Evolutionary conservation across 35 echinoderm and acorn worm genomes (phyloP).

Genomic region (Lytechinus pictus): DNA sequence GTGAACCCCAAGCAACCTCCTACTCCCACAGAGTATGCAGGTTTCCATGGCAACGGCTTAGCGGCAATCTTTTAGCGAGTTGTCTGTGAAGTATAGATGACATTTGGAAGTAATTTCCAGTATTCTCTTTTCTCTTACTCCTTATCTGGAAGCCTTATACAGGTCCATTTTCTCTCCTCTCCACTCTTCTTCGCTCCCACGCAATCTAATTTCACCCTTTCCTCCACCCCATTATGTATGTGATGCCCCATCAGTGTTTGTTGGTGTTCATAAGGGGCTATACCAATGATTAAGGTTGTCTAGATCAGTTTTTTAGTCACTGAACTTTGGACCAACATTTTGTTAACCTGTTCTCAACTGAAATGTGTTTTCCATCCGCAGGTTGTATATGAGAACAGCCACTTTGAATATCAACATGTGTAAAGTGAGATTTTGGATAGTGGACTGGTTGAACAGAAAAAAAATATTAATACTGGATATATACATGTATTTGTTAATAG

Average conservation of each 20-base stretch:
- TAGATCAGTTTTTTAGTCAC: neutral
- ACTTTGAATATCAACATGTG: too few relatives aligned
- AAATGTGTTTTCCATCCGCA: too few relatives aligned
- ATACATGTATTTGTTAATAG: too few relatives aligned
- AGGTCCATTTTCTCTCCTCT: constrained; percentile 13
- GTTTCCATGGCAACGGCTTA: constrained; percentile 38
- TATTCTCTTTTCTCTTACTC: neutral
- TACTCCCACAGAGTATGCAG: neutral
- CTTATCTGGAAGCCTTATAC: neutral
- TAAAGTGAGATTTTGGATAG: too few relatives aligned
- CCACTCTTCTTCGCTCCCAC: neutral
- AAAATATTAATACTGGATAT: too few relatives aligned
- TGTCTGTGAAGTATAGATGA: constrained; percentile 30
- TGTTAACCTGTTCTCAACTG: too few relatives aligned
- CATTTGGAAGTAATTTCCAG: constrained; percentile 21
- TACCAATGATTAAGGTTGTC: neutral
- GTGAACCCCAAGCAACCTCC: neutral
- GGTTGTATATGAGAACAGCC: too few relatives aligned
- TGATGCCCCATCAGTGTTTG: neutral
- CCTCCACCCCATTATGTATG: neutral
- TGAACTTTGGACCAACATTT: too few relatives aligned
- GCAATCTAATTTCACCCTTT: neutral
- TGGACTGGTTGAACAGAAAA: too few relatives aligned
- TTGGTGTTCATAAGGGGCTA: neutral
- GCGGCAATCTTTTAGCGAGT: constrained; percentile 41